Base-by-base conservation (phyloP, 2,888 invertebrate species). In the Sycophila texana region DNA sequence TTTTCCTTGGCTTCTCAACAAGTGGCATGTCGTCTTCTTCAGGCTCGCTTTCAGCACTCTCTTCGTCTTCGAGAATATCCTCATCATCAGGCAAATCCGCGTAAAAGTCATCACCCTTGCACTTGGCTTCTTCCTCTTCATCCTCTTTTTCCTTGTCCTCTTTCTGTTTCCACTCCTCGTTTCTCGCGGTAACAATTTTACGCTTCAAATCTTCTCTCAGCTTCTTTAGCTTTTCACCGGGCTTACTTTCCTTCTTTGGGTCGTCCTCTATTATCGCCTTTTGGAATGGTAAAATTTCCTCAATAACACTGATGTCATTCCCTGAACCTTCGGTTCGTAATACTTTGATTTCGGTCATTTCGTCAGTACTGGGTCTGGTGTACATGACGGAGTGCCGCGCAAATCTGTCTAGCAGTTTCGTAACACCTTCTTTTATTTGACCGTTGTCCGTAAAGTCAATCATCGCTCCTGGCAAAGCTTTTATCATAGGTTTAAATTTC, bases 141-240 rank as follows among this genome's bases (percentile, higher is more conserved):
- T 91, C 87, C 63, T 75, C 60, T 16, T 75, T 60, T 65, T 74
- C 60, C n/a, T 77, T 60, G 76, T 91, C 91, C 60, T 92, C 91
- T 70, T 94, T 93, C 84, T 94, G 93, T 75, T 93, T 92, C 93
- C 96, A 93, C 84, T 95, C 94, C 79, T 94, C 92, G 57, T 94
- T 93, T 70, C 96, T 91, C 85, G 94, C 94, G 82, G 93, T 92
- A 2, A 93, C 93, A 86, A 97, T 97, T 89, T 95, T 92, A 16
- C 92, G 91, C 85, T 95, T 93, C 2, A 97, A 91, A 81, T 94
- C 94, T 80, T 94, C 93, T 86, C 94, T 95, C 72, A 97, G 91
- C 84, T 93, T 94, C n/a, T 92, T 88, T 82, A 95, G 92, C 84
- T 94, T 94, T 2, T 93, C 93, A 0, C 97, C 96, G 60, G 96